These are phyloP conservation scores for Parnassius glacialis DNA, from an alignment of 2,888 invertebrate genomes.

Conservation along the genomic window DNA sequence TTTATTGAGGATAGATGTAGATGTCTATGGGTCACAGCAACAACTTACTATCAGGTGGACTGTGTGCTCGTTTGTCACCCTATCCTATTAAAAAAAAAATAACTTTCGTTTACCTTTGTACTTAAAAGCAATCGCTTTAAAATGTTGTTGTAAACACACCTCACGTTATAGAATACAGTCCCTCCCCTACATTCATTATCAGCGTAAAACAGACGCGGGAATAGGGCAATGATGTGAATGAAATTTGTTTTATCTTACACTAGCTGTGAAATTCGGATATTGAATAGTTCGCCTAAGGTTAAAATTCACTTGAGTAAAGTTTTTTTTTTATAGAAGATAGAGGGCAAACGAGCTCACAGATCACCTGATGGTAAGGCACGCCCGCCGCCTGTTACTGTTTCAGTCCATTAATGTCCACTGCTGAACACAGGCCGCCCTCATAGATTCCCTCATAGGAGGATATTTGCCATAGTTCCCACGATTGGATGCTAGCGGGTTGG, in stretches of 20 bases:
- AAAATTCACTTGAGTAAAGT: neutral
- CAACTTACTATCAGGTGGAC: too few species aligned
- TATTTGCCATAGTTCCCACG: neutral
- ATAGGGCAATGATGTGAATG: slow-evolving; percentile 14
- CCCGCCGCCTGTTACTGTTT: neutral
- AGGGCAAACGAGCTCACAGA: too few species aligned
- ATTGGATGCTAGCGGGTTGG: neutral
- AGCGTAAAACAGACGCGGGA: slow-evolving; percentile 16
- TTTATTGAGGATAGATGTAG: too few species aligned
- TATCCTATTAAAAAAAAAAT: too few species aligned
- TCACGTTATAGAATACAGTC: neutral
- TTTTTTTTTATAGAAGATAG: too few species aligned
- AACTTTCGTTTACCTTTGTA: too few species aligned
- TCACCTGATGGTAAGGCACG: too few species aligned
- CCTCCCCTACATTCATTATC: slow-evolving; percentile 17
- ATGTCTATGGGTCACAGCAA: too few species aligned
- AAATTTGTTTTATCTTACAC: slow-evolving; percentile 18
- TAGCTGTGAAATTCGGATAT: slow-evolving; percentile 13
- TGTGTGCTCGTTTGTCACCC: too few species aligned
- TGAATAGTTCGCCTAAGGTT: slow-evolving; percentile 12
- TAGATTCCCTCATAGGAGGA: too few species aligned
- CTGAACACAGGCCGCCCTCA: too few species aligned
- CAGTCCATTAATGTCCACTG: too few species aligned
- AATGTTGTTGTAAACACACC: neutral
- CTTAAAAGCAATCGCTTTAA: neutral